Percentiles rank a stretch among this genome's conserved stretches.
phyloP scores from a whole-genome alignment of 2,113 vertebrate species.

The Urocitellus parryii region DNA sequence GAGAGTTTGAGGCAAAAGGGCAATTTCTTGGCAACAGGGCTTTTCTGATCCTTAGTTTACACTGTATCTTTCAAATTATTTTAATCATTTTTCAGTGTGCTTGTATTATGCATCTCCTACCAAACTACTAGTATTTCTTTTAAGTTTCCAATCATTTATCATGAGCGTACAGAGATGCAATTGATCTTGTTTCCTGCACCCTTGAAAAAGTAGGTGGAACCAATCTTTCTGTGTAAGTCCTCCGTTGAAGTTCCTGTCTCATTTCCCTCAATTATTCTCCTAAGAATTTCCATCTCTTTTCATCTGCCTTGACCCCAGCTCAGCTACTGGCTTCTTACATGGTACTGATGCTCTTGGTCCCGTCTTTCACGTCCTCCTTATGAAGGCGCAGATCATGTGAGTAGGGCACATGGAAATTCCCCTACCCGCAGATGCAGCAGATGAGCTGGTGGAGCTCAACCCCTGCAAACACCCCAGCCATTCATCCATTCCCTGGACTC shows the following conservation, averaged over 20 bases:
- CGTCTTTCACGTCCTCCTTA: not conserved
- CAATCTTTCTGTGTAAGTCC: not conserved
- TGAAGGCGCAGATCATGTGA: not conserved
- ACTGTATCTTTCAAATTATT: not conserved
- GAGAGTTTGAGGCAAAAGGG: not conserved
- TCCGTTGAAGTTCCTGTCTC: not conserved
- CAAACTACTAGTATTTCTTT: not conserved
- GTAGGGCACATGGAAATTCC: not conserved
- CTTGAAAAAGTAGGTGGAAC: not conserved
- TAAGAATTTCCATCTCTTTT: not conserved
- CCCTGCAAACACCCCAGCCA: not conserved
- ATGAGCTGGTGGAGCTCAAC: not conserved
- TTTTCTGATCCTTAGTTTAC: not conserved
- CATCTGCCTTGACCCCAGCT: not conserved
- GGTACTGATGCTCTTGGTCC: not conserved
- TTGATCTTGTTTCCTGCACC: not conserved
- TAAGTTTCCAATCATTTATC: not conserved
- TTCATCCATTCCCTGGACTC: not conserved
- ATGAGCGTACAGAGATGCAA: not conserved
- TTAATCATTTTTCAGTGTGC: not conserved
- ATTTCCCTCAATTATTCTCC: not conserved
- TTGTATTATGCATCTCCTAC: not conserved
- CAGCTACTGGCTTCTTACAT: no score
- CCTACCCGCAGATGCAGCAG: not conserved
- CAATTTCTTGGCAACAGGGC: not conserved